These are phyloP conservation scores for Hippocampus barbouri DNA, from an alignment of 2,113 vertebrate species.

Conservation along the genomic window DNA sequence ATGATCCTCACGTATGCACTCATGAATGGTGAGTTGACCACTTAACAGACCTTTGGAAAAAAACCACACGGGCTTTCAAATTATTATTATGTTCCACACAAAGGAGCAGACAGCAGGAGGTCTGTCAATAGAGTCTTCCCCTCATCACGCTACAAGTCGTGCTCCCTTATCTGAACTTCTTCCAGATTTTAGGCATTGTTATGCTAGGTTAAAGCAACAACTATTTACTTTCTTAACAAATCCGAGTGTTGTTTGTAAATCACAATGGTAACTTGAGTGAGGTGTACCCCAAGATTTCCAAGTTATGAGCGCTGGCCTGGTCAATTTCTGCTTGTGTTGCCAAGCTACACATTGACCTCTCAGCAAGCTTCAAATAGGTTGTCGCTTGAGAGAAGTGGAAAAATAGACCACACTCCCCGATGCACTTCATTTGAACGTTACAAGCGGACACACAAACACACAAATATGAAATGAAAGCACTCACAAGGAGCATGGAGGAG, in stretches of 20 bases:
- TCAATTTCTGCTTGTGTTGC: neutral
- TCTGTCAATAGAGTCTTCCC: neutral
- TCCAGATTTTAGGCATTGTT: neutral
- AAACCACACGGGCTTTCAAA: neutral
- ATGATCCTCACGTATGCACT: slow-evolving; percentile 99
- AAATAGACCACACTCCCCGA: neutral
- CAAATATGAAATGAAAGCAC: no score
- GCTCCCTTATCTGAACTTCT: neutral
- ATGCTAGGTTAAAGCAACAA: neutral
- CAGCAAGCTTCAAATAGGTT: neutral
- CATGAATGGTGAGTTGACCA: slow-evolving; percentile 86
- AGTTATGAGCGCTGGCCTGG: neutral
- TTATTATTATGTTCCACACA: neutral
- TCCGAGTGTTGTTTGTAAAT: no score
- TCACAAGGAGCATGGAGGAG: no score
- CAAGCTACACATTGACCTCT: neutral
- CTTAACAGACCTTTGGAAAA: neutral
- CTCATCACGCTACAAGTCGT: neutral
- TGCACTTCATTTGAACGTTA: neutral
- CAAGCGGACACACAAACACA: no score
- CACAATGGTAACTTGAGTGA: no score
- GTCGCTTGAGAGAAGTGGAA: neutral
- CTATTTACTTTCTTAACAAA: no score
- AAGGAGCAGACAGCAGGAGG: neutral
- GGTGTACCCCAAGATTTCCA: neutral